A percentile compares a stretch with the other conserved stretches of the same genome.
These are phyloP conservation scores for Enoplosus armatus DNA, from an alignment of 2,797 vertebrate genomes.

Conservation along the genomic window DNA sequence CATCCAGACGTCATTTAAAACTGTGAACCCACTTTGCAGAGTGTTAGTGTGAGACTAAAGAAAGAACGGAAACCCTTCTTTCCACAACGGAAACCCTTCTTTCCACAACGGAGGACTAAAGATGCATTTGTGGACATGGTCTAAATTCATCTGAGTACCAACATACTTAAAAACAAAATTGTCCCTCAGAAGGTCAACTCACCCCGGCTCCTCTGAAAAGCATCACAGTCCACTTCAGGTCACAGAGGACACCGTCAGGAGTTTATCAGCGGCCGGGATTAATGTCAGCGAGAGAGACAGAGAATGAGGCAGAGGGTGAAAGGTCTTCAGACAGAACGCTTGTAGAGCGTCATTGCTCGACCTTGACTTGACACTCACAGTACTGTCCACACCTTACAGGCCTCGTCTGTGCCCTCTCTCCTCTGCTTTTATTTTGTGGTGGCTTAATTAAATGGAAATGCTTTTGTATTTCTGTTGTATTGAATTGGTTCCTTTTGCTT, in stretches of 20 bases:
- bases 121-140: conserved; percentile 19
- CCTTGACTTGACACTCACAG: conserved; percentile 25
- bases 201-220: conserved; percentile 2
- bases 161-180: conserved; percentile 4
- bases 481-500: conserved; percentile 20
- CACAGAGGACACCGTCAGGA: conserved; percentile 32
- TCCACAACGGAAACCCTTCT: too few relatives aligned
- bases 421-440: neutral
- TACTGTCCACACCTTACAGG: neutral
- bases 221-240: conserved; percentile 17
- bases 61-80: too few relatives aligned
- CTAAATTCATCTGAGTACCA: conserved; percentile 18
- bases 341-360: conserved; percentile 2
- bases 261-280: conserved; percentile 50
- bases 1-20: neutral
- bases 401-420: conserved; percentile 12
- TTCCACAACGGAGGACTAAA: neutral
- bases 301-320: conserved; percentile 17
- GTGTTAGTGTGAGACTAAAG: too few relatives aligned
- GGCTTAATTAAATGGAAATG: conserved; percentile 32
- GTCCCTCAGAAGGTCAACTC: neutral
- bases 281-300: conserved; percentile 19
- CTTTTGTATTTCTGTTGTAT: conserved; percentile 17
- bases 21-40: neutral
- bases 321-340: conserved; percentile 41